Conservation (phyloP, 2,113 vertebrate species). For the Bombycilla garrulus region DNA sequence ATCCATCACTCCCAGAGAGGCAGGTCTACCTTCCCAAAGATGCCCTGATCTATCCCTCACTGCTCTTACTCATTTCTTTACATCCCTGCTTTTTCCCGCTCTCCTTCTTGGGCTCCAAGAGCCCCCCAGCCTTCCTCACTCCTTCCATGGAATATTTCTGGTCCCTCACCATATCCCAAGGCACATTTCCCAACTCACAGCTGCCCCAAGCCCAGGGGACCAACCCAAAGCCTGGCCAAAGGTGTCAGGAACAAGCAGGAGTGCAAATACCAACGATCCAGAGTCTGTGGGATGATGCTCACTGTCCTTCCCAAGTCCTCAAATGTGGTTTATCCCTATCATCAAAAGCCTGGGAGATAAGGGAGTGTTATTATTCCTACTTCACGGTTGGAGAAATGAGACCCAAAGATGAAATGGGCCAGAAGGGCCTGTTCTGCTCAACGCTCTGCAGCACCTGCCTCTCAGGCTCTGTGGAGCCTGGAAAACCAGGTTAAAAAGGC, state of each 20-base stretch:
- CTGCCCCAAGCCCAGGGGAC: background rate
- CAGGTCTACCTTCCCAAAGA: background rate
- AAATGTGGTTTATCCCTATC: background rate
- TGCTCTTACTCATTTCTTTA: background rate
- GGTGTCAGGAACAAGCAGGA: background rate
- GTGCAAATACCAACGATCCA: accelerated
- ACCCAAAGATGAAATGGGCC: background rate
- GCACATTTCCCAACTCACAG: background rate
- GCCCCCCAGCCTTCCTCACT: background rate
- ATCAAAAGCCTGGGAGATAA: background rate
- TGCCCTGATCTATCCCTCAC: background rate
- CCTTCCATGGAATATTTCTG: background rate
- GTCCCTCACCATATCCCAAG: background rate
- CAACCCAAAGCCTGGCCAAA: background rate
- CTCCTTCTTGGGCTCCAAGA: background rate
- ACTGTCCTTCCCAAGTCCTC: background rate
- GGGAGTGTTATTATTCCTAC: accelerated
- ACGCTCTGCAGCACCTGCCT: background rate
- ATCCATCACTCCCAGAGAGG: background rate
- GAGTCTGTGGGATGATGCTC: background rate
- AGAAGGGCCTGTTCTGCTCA: accelerated
- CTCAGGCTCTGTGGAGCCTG: background rate
- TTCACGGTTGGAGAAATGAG: background rate
- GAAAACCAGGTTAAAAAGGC: background rate
- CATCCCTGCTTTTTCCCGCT: background rate